Evolutionary conservation across 2,888 invertebrate species (phyloP), one percentile per base, ranked within the genome.

Genomic region (Caprella mutica): DNA sequence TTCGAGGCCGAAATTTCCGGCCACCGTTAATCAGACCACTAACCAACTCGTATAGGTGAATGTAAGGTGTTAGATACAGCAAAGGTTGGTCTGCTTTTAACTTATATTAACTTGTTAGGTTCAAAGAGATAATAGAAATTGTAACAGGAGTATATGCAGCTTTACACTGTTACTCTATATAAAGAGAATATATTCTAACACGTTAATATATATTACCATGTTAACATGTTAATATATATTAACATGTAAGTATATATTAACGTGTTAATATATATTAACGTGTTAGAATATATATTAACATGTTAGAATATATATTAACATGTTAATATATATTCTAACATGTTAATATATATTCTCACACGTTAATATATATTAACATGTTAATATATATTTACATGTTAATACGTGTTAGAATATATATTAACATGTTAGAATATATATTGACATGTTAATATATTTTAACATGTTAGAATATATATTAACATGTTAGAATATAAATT

Each of bases 321-420:
- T n/a, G n/a, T n/a, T n/a, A n/a, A n/a, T n/a, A n/a, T n/a, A n/a
- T n/a, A n/a, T n/a, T n/a, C n/a, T n/a, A n/a, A n/a, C n/a, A 42
- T 42, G 21, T 42, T 19, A 19, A 42, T 42, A 42, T 42, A 42
- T 42, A 42, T 42, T 19, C 21, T 19, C 21, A 42, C 21, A 42
- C 21, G 21, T 42, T 19, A 19, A 42, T 42, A 42, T 42, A 42
- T n/a, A 42, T 42, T 19, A 19, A 42, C 21, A 42, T 42, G 21
- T 42, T 19, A 19, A 42, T 42, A 42, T 42, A 42, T 42, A 42
- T 42, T 9, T 42, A n/a, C 21, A n/a, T 42, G 42, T 42, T 19
- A 9, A 42, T n/a, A 42, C 21, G 21, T 9, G n/a, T 42, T 19
- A 19, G 21, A 19, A 42, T 42, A 42, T 42, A 42, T 42, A 42